Evolutionary conservation across 2,797 vertebrate genomes (phyloP).

Genomic region (Acomys russatus): DNA sequence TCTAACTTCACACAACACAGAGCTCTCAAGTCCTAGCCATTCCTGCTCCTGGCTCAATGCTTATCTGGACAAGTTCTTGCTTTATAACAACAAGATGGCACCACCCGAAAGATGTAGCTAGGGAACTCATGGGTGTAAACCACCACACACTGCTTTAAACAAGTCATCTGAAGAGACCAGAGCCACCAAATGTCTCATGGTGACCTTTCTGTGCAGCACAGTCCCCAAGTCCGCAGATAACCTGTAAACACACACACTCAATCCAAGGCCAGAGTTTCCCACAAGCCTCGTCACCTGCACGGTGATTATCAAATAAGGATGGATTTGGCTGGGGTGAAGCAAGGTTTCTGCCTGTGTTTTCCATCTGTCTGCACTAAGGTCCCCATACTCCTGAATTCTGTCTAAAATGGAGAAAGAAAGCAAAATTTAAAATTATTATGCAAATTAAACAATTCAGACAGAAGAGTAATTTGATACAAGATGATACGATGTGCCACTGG

Average conservation of each 20-base stretch:
- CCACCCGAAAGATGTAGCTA: not conserved
- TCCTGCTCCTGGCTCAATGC: not conserved
- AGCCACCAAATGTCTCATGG: not conserved
- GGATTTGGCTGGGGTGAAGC: not conserved
- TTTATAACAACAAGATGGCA: not conserved
- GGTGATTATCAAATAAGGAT: not conserved
- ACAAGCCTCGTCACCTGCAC: not conserved
- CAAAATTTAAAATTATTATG: not conserved
- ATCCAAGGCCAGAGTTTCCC: not conserved
- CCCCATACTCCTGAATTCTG: constrained; percentile 4
- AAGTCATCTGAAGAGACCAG: constrained; percentile 14
- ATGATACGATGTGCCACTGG: not conserved
- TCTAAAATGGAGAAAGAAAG: not conserved
- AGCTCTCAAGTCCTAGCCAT: not conserved
- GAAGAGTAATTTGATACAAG: not conserved
- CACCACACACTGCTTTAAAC: not conserved
- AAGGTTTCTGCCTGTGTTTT: not conserved
- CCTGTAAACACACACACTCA: not conserved
- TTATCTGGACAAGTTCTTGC: constrained; percentile 23
- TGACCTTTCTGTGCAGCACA: not conserved
- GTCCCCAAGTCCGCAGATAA: not conserved
- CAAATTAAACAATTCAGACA: not conserved
- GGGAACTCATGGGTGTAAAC: not conserved
- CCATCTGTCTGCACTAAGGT: not conserved
- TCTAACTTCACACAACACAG: not conserved